Base-by-base conservation (phyloP, 2,888 invertebrate genomes). In the Amphipoea lucens region DNA sequence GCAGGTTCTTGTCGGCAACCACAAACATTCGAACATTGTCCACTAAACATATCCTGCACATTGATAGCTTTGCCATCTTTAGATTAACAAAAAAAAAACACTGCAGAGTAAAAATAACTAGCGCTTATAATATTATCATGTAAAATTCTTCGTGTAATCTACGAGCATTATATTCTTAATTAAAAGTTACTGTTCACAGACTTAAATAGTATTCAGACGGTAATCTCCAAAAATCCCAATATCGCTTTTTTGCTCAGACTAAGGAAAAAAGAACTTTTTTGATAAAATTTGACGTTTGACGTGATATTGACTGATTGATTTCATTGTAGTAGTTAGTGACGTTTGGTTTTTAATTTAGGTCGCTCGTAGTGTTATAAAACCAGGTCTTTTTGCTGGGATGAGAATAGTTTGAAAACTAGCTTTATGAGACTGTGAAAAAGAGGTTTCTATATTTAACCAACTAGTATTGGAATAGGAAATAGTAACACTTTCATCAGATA, bases 11-110 rank as follows among this genome's bases (percentile, higher is more conserved):
- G 48, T 66, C 65, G 23, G 63, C 23, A 11, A 79, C 57, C 14
- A 29, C 40, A 51, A 48, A 17, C 72, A 72, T 66, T 5, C 45
- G 54, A 54, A 79, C 54, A 70, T 78, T 71, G 7, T 78, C 54
- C 5, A 71, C 2, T 5, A 79, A n/a, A 66, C 79, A 79, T 73
- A 79, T 79, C 40, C 79, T 78, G 11, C 79, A 79, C 79, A 79
- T 79, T 23, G 9, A 12, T 9, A 78, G 48, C 48, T 57, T 78
- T 14, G 48, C 40, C 78, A 79, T 78, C 4, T 66, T 69, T 48
- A 20, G 4, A 45, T 23, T 9, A 40, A 40, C 12, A 36, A 36
- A 40, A 65, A 48, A 48, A 72, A n/a, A 67, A 63, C 29, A 23
- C 9, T 9, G 36, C 4, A 51, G 1, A 40, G 4, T 29, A 62